Conservation (phyloP, 2,888 invertebrate species). For the Carterocephalus palaemon region DNA sequence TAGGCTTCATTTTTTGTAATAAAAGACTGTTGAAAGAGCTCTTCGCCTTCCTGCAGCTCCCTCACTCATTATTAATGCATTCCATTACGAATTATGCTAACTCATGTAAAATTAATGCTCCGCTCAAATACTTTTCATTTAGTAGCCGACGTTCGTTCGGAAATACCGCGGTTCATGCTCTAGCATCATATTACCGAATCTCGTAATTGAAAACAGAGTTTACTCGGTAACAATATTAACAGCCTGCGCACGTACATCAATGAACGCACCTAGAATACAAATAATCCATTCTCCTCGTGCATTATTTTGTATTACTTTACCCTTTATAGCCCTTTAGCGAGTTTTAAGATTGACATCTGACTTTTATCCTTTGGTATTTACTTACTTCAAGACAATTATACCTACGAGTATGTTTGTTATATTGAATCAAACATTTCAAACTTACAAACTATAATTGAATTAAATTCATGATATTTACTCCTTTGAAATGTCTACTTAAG, state of each 20-base stretch:
- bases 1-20: conserved; percentile 46
- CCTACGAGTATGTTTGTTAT: no score
- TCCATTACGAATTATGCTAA: conserved; percentile 55
- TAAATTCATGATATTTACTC: no score
- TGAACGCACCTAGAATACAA: conserved; percentile 64
- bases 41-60: conserved; percentile 40
- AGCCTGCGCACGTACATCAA: conserved; percentile 57
- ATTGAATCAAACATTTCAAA: no score
- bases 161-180: conserved; percentile 40
- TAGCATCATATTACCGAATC: conserved; percentile 42
- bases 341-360: no score
- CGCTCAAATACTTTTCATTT: conserved; percentile 41
- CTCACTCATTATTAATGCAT: conserved; percentile 56
- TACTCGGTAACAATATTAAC: conserved; percentile 60
- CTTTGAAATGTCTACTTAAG: no score
- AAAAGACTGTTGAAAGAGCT: conserved; percentile 47
- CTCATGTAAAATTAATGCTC: conserved; percentile 52
- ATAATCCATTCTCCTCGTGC: conserved; percentile 32
- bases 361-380: no score
- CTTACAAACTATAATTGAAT: no score
- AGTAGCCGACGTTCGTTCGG: conserved; percentile 36
- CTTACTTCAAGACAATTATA: no score
- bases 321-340: conserved; percentile 37
- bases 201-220: conserved; percentile 66
- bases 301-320: conserved; percentile 23